Base-by-base conservation (phyloP, 2,113 vertebrate genomes). In the Machaerirhynchus nigripectus region DNA sequence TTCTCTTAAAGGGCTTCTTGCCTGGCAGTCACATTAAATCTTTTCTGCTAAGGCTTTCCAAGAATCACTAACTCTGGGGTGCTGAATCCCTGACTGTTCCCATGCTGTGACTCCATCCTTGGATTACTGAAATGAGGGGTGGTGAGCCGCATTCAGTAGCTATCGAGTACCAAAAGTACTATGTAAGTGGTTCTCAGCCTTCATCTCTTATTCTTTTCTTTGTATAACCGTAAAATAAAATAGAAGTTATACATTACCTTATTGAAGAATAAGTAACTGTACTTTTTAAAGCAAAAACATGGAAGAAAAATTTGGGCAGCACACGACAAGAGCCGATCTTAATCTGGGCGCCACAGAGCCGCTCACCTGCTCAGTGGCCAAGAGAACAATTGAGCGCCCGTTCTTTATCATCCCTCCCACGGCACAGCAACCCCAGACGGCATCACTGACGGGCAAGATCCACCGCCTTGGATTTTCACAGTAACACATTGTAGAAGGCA, bases 381-480 rank as follows among this genome's bases (percentile, higher is more conserved):
- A 5, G 7, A 15, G 49, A 23, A 30, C 14, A 33, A 6, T 2
- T 14, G 17, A 15, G 21, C 0, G 0, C 24, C 35, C 5, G 1
- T 7, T 31, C 78, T 37, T 33, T 1, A 4, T 0, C 30, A 6
- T 13, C 37, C 50, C 39, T 73, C 27, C 70, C 59, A 6, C 37
- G 1, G 18, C 24, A 18, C 65, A 7, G 0, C 2, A 4, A 1
- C 50, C 28, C 9, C 76, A 2, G 27, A 19, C 14, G 15, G 56
- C 68, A 53, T 2, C 68, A 0, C 59, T 5, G 55, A 3, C 6
- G 15, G 53, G 59, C 6, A 4, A 7, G n/a, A 40, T 3, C 49
- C 44, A 4, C 28, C 49, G 3, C 77, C 65, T n/a, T 2, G 61
- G 11, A 4, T 76, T 52, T 46, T 73, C 78, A 6, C 1, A 11